A percentile compares a stretch with the other conserved stretches of the same genome.
These are phyloP conservation scores for Metacarcinus magister DNA, from an alignment of 2,888 invertebrate species.

Conservation along the genomic window DNA sequence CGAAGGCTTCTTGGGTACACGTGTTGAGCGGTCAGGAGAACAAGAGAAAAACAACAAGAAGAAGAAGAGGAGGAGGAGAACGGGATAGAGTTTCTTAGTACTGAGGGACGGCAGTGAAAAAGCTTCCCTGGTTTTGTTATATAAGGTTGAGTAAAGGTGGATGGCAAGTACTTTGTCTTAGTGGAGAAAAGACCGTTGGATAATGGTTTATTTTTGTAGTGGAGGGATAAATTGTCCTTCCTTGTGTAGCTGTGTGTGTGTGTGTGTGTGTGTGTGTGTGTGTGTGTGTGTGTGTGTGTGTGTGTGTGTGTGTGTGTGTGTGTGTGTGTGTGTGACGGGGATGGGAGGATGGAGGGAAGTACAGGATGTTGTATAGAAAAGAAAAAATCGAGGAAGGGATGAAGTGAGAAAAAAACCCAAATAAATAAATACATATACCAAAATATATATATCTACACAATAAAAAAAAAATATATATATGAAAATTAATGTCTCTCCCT, in stretches of 20 bases:
- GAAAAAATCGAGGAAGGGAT: not conserved
- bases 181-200: not conserved
- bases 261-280: conserved; percentile 39
- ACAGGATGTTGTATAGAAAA: not conserved
- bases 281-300: conserved; percentile 46
- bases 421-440: too few species aligned
- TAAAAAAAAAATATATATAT: not conserved
- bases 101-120: not conserved
- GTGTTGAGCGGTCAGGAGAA: not conserved
- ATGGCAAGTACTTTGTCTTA: not conserved
- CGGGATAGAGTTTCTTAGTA: not conserved
- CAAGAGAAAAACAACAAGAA: not conserved
- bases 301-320: conserved; percentile 38
- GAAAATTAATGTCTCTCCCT: not conserved
- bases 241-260: not conserved
- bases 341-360: not conserved
- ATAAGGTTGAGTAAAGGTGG: not conserved
- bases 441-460: too few species aligned
- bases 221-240: not conserved
- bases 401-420: not conserved
- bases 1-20: not conserved
- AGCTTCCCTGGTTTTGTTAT: not conserved
- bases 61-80: not conserved
- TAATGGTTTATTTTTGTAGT: not conserved
- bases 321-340: conserved; percentile 4